A percentile compares a stretch with the other conserved stretches of the same genome.
These are phyloP conservation scores for Eristalis intricaria DNA, from an alignment of 2,888 invertebrate species.

Conservation along the genomic window DNA sequence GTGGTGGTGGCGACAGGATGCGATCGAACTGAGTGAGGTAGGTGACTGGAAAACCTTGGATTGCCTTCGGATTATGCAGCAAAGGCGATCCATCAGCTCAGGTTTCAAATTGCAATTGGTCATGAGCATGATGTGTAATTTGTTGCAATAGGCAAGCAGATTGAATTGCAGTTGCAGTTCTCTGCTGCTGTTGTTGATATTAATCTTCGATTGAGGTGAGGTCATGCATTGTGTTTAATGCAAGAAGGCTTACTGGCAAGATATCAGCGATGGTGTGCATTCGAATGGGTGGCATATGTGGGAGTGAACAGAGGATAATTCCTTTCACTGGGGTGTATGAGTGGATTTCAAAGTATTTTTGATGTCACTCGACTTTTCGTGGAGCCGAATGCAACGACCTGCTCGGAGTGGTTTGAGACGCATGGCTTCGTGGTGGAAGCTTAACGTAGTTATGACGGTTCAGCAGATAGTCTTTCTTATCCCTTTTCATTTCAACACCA, in stretches of 20 bases:
- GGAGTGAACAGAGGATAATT: not conserved
- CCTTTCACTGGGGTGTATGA: not conserved
- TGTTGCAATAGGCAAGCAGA: constrained; percentile 53
- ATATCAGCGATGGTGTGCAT: not conserved
- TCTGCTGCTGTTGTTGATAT: constrained; percentile 44
- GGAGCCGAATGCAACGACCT: not conserved
- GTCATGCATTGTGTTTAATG: constrained; percentile 35
- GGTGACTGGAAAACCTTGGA: constrained; percentile 55
- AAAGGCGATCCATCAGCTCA: constrained; percentile 48
- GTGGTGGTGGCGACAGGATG: constrained; percentile 55
- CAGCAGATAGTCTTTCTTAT: too few species aligned
- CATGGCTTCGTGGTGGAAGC: too few species aligned
- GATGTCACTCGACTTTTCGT: not conserved
- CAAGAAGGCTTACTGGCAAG: not conserved
- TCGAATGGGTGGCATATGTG: constrained; percentile 9
- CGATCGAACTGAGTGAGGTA: constrained; percentile 42
- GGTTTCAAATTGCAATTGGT: constrained; percentile 61
- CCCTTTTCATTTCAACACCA: too few species aligned
- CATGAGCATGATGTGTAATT: constrained; percentile 67
- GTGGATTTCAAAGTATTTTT: not conserved
- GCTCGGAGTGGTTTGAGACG: too few species aligned
- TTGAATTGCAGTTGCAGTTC: constrained; percentile 49
- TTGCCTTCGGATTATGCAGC: constrained; percentile 46
- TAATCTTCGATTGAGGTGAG: constrained; percentile 58
- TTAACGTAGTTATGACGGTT: too few species aligned